Conservation (phyloP, 2,113 vertebrate genomes). For the Vicugna pacos region DNA sequence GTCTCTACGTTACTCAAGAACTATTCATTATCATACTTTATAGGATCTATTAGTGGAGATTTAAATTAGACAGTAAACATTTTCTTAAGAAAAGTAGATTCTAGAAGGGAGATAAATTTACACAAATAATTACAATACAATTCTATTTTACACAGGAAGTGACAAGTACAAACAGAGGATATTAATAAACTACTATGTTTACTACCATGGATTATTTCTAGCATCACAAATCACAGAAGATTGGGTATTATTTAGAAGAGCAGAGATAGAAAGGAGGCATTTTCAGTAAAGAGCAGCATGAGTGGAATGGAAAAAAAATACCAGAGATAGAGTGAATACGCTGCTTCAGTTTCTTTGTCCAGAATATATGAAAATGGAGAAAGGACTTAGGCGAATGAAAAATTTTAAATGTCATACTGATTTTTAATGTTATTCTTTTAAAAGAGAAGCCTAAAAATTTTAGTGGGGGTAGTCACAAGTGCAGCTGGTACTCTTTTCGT, state of each 20-base stretch:
- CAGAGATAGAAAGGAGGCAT: neutral
- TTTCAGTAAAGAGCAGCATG: neutral
- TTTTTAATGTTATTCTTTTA: constrained; percentile 1
- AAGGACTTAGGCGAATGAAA: neutral
- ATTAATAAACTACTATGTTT: neutral
- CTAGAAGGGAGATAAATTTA: neutral
- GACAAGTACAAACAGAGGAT: constrained; percentile 22
- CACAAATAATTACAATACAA: neutral
- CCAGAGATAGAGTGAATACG: neutral
- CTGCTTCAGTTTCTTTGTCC: neutral
- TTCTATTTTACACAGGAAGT: constrained; percentile 2
- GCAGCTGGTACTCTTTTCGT: neutral
- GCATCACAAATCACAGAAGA: constrained; percentile 2
- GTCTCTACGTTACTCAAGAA: neutral
- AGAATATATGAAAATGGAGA: constrained; percentile 19
- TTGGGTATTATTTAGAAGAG: neutral
- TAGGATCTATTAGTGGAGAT: neutral
- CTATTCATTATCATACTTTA: neutral
- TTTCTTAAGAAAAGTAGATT: constrained; percentile 50
- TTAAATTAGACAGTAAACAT: constrained; percentile 9
- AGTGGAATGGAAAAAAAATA: neutral
- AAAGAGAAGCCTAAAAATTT: neutral
- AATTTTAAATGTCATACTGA: neutral
- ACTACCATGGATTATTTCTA: neutral
- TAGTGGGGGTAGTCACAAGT: neutral